These are phyloP conservation scores for Pararge aegeria DNA, from an alignment of 1,140 invertebrate species.

Conservation along the genomic window DNA sequence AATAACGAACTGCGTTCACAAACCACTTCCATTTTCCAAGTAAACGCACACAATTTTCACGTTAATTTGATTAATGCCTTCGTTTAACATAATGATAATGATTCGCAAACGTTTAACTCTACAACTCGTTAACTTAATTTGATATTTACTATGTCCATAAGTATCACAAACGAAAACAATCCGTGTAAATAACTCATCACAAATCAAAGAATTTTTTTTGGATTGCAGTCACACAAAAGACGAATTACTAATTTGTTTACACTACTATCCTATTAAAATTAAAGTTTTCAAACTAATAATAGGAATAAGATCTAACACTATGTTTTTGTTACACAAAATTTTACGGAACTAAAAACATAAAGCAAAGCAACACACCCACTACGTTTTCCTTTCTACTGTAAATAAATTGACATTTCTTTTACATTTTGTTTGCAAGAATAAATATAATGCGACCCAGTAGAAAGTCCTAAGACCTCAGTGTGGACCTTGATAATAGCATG, in stretches of 20 bases:
- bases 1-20: constrained; percentile 39
- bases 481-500: neutral
- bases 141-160: constrained; percentile 21
- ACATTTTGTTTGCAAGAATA: neutral
- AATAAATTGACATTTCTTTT: constrained; percentile 45
- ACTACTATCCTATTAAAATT: constrained; percentile 15
- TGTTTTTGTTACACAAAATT: constrained; percentile 35
- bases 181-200: constrained; percentile 37
- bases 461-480: neutral
- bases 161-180: constrained; percentile 40
- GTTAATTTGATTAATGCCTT: constrained; percentile 10
- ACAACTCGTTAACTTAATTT: constrained; percentile 25
- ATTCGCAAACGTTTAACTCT: constrained; percentile 26
- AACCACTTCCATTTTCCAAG: constrained; percentile 47
- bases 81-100: constrained; percentile 31
- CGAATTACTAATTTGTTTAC: constrained; percentile 24
- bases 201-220: constrained; percentile 22
- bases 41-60: constrained; percentile 20
- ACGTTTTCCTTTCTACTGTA: constrained; percentile 69
- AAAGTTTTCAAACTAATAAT: constrained; percentile 18
- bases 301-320: constrained; percentile 26
- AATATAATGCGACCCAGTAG: neutral
- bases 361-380: constrained; percentile 67
- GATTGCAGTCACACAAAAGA: constrained; percentile 6
- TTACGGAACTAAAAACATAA: constrained; percentile 54